Evolutionary conservation across 2,888 invertebrate species (phyloP).

Genomic region (Torymus aiolomorphi): DNA sequence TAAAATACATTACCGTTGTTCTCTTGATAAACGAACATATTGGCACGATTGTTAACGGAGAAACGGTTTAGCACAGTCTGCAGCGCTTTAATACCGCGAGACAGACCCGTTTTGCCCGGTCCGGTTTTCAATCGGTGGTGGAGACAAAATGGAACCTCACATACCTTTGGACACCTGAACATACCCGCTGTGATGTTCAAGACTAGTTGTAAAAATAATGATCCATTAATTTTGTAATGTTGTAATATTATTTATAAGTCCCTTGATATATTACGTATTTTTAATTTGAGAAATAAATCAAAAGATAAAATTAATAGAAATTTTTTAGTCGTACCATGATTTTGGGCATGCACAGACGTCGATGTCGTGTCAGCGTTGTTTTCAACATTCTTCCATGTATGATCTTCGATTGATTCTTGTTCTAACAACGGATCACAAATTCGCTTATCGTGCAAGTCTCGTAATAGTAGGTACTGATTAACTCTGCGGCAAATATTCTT

Average conservation of each 20-base stretch:
- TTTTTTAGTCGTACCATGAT: constrained; percentile 23
- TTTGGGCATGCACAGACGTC: neutral
- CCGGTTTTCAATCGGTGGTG: constrained; percentile 84
- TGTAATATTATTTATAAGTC: too few relatives aligned
- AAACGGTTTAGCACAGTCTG: constrained; percentile 82
- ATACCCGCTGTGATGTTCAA: constrained; percentile 78
- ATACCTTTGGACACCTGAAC: constrained; percentile 86
- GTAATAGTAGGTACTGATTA: constrained; percentile 83
- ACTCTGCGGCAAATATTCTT: constrained; percentile 80
- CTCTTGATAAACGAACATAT: constrained; percentile 87
- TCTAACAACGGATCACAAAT: constrained; percentile 83
- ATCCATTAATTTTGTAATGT: too few relatives aligned
- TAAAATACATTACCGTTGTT: constrained; percentile 81
- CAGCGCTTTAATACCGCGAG: constrained; percentile 81
- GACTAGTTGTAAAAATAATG: too few relatives aligned
- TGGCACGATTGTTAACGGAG: constrained; percentile 83
- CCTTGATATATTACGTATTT: too few relatives aligned
- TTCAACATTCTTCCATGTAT: constrained; percentile 67
- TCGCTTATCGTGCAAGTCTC: constrained; percentile 81
- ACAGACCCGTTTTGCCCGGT: constrained; percentile 79
- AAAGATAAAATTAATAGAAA: too few relatives aligned
- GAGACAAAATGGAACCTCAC: constrained; percentile 82
- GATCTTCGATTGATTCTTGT: constrained; percentile 79
- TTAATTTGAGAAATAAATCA: too few relatives aligned
- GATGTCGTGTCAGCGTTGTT: constrained; percentile 57